These are phyloP conservation scores for Daubentonia madagascariensis DNA, from an alignment of 2,113 vertebrate species.

Conservation along the genomic window DNA sequence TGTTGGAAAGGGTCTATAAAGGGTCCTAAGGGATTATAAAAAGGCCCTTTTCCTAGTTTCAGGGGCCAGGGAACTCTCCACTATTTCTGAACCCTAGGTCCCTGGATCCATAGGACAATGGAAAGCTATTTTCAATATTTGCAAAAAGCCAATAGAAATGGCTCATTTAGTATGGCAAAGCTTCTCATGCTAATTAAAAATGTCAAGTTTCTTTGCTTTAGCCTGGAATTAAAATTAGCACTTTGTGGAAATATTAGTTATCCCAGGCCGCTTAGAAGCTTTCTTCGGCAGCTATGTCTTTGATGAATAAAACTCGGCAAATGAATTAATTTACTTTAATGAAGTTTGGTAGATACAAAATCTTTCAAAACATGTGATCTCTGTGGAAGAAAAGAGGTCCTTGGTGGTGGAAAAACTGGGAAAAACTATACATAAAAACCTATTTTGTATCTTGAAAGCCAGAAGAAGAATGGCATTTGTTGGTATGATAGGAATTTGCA, in stretches of 20 bases:
- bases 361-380: not conserved
- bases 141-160: not conserved
- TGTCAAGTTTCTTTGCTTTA: conserved; percentile 43
- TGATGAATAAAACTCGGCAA: conserved; percentile 53
- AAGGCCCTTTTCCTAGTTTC: not conserved
- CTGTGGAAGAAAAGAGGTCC: not conserved
- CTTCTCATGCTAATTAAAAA: conserved; percentile 21
- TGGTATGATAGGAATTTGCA: not conserved
- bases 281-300: conserved; percentile 34
- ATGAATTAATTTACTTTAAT: conserved; percentile 12
- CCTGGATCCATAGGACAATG: not conserved
- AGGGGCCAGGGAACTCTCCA: not conserved
- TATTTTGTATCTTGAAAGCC: not conserved
- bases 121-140: not conserved
- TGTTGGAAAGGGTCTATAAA: not conserved
- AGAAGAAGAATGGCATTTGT: not conserved
- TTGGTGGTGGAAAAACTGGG: not conserved
- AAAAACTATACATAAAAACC: not conserved
- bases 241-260: conserved; percentile 16
- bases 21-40: not conserved
- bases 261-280: conserved; percentile 34
- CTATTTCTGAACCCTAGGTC: not conserved
- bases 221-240: conserved; percentile 43
- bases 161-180: not conserved
- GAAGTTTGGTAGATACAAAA: conserved; percentile 14